Evolutionary conservation across 1,140 invertebrate genomes (phyloP).

Genomic region (Mamestra configurata): DNA sequence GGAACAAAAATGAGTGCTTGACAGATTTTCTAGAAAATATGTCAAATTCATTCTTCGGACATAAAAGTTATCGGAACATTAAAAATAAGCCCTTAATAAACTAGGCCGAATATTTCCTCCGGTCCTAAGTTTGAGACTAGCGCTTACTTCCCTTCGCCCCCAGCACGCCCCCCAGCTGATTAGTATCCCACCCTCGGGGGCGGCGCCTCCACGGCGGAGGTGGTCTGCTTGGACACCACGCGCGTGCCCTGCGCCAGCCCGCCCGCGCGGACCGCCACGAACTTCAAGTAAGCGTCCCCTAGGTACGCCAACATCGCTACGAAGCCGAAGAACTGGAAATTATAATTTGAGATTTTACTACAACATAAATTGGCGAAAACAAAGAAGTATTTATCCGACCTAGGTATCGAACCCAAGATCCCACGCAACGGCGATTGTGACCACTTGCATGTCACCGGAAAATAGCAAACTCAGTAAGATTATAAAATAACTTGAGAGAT

Average conservation of each 20-base stretch:
- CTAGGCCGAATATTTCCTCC: too few species aligned
- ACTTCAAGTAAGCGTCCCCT: slow-evolving; percentile 93
- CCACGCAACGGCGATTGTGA: too few species aligned
- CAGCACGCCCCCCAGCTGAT: not conserved
- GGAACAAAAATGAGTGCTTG: too few species aligned
- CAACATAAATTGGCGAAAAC: too few species aligned
- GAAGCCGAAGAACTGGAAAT: slow-evolving; percentile 93
- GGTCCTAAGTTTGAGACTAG: not conserved
- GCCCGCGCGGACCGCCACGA: slow-evolving; percentile 89
- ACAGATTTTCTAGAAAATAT: too few species aligned
- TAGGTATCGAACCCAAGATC: too few species aligned
- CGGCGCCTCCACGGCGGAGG: slow-evolving; percentile 61
- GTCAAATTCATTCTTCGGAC: too few species aligned
- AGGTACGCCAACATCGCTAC: slow-evolving; percentile 93
- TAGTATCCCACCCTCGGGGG: slow-evolving; percentile 74
- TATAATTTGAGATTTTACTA: not conserved
- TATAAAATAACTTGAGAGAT: too few species aligned
- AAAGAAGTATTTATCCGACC: too few species aligned
- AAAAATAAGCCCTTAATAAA: not conserved
- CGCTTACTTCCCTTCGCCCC: not conserved
- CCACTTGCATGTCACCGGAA: too few species aligned
- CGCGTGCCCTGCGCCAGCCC: slow-evolving; percentile 92
- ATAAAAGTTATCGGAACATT: too few species aligned
- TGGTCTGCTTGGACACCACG: slow-evolving; percentile 90
- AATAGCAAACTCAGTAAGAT: too few species aligned